These are phyloP conservation scores for Octodon degus DNA, from an alignment of 2,113 vertebrate genomes.

Conservation along the genomic window DNA sequence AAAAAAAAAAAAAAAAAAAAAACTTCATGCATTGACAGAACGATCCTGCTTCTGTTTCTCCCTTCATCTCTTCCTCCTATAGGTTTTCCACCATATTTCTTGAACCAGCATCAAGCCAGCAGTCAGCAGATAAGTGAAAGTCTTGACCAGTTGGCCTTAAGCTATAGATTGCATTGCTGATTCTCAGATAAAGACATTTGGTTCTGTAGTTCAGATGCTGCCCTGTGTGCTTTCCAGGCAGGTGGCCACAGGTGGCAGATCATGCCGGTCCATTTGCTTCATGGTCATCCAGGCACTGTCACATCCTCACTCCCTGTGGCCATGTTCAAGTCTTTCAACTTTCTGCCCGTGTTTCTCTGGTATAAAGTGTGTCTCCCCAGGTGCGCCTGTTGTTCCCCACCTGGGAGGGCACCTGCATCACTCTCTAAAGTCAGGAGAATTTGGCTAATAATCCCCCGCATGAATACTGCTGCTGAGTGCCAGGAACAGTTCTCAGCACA, in stretches of 20 bases:
- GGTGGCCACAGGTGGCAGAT: not conserved
- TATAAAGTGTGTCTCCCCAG: not conserved
- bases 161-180: not conserved
- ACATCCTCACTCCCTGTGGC: not conserved
- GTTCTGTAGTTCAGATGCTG: not conserved
- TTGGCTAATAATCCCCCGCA: not conserved
- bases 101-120: not conserved
- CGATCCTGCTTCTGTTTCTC: not conserved
- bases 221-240: not conserved
- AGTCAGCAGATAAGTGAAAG: not conserved
- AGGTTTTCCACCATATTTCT: conserved; percentile 33
- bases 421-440: not conserved
- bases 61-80: conserved; percentile 2
- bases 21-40: not conserved
- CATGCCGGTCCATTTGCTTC: not conserved
- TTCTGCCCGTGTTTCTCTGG: not conserved
- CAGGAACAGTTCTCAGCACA: not conserved
- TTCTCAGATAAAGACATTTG: conserved; percentile 14
- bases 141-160: conserved; percentile 25
- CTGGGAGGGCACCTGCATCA: not conserved
- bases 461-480: not conserved
- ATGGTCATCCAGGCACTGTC: not conserved
- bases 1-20: not conserved
- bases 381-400: not conserved
- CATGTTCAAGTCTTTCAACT: not conserved